A percentile compares a stretch with the other conserved stretches of the same genome.
Conservation (phyloP, 1,140 invertebrate genomes). For the Brachionus rotundiformis region DNA sequence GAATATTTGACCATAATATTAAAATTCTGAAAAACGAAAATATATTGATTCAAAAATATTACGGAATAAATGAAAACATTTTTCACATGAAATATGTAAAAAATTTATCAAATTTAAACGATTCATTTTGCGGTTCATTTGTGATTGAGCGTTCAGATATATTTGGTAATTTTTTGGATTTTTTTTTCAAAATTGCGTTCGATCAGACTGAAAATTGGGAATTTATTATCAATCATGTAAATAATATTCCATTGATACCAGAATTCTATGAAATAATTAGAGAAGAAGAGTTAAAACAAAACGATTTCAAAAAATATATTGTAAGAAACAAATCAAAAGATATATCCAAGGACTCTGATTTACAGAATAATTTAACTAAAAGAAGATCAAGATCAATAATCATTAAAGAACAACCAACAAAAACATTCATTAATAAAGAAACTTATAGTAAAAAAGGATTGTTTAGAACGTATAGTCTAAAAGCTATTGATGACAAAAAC, state of each 20-base stretch:
- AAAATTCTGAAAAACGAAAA: neutral
- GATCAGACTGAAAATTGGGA: conserved; percentile 25
- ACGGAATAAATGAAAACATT: neutral
- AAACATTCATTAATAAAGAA: neutral
- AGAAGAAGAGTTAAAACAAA: neutral
- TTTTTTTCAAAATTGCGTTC: conserved; percentile 49
- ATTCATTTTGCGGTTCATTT: neutral
- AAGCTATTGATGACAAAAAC: neutral
- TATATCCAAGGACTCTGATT: neutral
- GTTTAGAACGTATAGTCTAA: neutral
- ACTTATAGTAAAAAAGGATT: neutral
- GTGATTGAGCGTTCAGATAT: neutral
- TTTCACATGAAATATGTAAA: neutral
- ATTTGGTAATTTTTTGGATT: neutral
- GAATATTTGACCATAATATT: neutral
- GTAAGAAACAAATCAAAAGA: neutral
- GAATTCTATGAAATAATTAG: neutral
- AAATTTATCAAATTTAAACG: neutral
- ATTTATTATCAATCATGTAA: neutral
- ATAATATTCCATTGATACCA: neutral
- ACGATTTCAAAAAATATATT: neutral
- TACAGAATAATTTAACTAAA: neutral
- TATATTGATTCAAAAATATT: neutral
- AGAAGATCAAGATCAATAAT: neutral
- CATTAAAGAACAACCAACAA: neutral